These are phyloP conservation scores for Crocallis elinguaria DNA, from an alignment of 2,888 invertebrate genomes.

Conservation along the genomic window DNA sequence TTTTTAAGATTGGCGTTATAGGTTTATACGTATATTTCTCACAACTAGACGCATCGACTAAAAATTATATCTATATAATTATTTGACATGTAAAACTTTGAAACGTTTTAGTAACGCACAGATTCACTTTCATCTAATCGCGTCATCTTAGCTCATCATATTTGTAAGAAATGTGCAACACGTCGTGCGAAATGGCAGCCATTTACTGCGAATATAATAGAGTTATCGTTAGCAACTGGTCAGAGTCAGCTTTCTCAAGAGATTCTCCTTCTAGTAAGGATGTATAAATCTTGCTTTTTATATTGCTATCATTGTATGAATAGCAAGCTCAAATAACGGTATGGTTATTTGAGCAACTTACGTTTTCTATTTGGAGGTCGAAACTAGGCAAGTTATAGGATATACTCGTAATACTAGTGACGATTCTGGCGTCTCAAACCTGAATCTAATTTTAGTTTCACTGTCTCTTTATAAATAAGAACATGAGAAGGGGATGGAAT, in stretches of 20 bases:
- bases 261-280: conserved; percentile 13
- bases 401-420: background rate
- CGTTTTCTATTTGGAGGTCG: conserved; percentile 1
- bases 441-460: too few species aligned
- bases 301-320: too few species aligned
- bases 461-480: too few species aligned
- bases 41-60: too few species aligned
- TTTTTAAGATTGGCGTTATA: too few species aligned
- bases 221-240: conserved; percentile 5
- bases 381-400: background rate
- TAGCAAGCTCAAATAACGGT: too few species aligned
- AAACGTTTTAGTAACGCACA: background rate
- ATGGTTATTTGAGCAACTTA: background rate
- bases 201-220: conserved; percentile 12
- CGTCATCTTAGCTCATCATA: conserved; percentile 14
- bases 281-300: conserved; percentile 6
- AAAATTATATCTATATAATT: too few species aligned
- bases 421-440: too few species aligned
- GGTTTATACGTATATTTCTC: too few species aligned
- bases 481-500: too few species aligned
- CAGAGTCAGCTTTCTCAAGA: conserved; percentile 15
- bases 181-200: conserved; percentile 5
- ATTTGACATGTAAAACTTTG: background rate
- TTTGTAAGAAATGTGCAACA: conserved; percentile 11
- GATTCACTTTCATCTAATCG: conserved; percentile 23